A percentile compares a stretch with the other conserved stretches of the same genome.
phyloP scores from a whole-genome alignment of 2,113 vertebrate species.

The Pluvialis apricaria region DNA sequence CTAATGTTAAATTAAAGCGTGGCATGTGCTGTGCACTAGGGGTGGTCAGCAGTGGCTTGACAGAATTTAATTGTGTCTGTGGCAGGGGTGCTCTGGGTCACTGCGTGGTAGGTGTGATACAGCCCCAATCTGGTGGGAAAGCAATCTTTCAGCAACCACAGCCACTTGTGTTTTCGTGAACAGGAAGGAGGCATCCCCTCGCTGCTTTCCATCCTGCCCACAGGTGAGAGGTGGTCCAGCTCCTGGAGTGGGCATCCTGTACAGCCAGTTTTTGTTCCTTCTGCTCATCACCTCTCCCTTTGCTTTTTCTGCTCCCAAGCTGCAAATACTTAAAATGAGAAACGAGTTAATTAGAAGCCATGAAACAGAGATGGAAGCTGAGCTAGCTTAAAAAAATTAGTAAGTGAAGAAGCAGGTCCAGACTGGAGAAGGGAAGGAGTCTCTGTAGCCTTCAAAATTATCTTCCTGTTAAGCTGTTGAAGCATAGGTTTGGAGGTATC shows the following conservation, averaged over 20 bases:
- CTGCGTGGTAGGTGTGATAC: background rate
- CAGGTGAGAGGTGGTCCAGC: background rate
- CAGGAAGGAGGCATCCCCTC: background rate
- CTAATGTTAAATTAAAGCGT: background rate
- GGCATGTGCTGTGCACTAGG: background rate
- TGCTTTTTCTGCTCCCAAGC: background rate
- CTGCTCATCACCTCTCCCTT: background rate
- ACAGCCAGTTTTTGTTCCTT: background rate
- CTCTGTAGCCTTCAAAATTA: background rate
- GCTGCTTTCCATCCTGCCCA: background rate
- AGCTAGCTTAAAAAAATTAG: background rate
- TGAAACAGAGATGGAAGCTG: background rate
- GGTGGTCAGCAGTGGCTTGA: slow-evolving; percentile 26
- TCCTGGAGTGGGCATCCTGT: background rate
- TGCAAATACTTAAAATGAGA: background rate
- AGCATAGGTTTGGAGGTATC: background rate
- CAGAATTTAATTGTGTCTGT: slow-evolving; percentile 20
- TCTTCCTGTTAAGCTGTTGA: background rate
- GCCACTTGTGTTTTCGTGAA: background rate
- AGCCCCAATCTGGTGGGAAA: background rate
- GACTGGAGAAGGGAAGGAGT: background rate
- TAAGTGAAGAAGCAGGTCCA: background rate
- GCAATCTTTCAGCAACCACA: background rate
- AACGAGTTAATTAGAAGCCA: background rate
- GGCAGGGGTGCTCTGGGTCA: background rate